Evolutionary conservation across 2,888 invertebrate species (phyloP).

Genomic region (Apotomis turbidana): DNA sequence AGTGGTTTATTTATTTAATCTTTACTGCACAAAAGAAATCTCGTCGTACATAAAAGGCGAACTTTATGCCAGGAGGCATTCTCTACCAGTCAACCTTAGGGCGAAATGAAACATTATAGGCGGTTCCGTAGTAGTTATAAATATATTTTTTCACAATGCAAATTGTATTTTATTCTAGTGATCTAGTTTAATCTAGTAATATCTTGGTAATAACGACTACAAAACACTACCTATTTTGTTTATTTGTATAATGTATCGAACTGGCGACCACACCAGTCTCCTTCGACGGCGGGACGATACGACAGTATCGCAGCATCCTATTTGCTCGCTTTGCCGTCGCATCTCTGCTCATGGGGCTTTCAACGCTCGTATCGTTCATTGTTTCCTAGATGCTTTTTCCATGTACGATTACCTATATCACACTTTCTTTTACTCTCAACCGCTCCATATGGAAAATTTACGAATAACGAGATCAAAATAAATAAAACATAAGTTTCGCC

Average conservation of each 20-base stretch:
- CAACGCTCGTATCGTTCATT: conserved; percentile 64
- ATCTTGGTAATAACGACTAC: too few species aligned
- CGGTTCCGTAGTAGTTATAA: too few species aligned
- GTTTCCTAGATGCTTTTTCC: conserved; percentile 59
- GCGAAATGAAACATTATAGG: too few species aligned
- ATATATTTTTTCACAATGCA: too few species aligned
- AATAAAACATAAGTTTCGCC: conserved; percentile 16
- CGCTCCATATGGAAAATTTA: conserved; percentile 50
- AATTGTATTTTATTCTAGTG: too few species aligned
- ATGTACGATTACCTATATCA: conserved; percentile 48
- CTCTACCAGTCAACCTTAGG: too few species aligned
- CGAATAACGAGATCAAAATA: conserved; percentile 28
- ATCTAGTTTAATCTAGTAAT: too few species aligned
- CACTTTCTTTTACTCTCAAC: conserved; percentile 57
- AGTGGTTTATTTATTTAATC: too few species aligned
- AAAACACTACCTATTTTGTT: too few species aligned
- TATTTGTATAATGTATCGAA: not conserved
- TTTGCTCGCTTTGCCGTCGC: conserved; percentile 64
- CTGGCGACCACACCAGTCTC: not conserved
- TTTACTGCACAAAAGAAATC: too few species aligned
- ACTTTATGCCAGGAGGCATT: too few species aligned
- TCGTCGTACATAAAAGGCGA: too few species aligned
- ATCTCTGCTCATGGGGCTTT: conserved; percentile 66
- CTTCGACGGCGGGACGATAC: not conserved
- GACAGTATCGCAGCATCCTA: not conserved